Base-by-base conservation (phyloP, 2,113 vertebrate genomes). In the Eleginops maclovinus region DNA sequence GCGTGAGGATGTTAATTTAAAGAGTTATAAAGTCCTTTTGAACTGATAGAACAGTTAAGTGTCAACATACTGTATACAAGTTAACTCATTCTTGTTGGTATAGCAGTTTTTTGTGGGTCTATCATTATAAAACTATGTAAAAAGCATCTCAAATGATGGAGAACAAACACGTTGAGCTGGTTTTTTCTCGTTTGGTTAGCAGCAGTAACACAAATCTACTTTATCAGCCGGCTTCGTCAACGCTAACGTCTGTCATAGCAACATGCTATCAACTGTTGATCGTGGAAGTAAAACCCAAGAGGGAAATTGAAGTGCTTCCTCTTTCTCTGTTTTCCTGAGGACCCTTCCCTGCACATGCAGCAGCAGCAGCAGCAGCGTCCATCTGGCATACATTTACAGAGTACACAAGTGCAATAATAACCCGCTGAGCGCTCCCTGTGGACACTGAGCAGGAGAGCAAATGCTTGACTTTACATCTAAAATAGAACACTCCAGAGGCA, bases 301-400 rank as follows among this genome's bases (percentile, higher is more conserved):
- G 73, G 70, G 80, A 88, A 90, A 89, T 83, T 40, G 28, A 90
- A 90, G 36, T 15, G 68, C 81, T 91, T 92, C 91, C 88, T 83
- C 75, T 61, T 82, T 88, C 88, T 80, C 69, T 55, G 72, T 60
- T 75, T 54, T 66, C 74, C 75, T 10, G 56, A 61, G 82, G 73
- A 73, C 68, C 77, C 75, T 75, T 75, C 63, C 62, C 66, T 83
- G 81, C 87, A 88, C 71, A 77, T 76, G 63, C 66, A 78, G 64
- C 75, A 82, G 54, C 64, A 15, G 40, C n/a, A n/a, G 80, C 73
- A 76, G 79, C 81, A 67, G 64, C 9, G 75, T 89, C 91, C 93
- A 94, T 92, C 90, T 93, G 88, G 92, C 89, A 89, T 84, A 91
- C 79, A 91, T 91, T 93, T 91, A 87, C 90, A 91, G 77, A 88